phyloP scores from a whole-genome alignment of 2,888 invertebrate genomes.

The Polietes domitor region DNA sequence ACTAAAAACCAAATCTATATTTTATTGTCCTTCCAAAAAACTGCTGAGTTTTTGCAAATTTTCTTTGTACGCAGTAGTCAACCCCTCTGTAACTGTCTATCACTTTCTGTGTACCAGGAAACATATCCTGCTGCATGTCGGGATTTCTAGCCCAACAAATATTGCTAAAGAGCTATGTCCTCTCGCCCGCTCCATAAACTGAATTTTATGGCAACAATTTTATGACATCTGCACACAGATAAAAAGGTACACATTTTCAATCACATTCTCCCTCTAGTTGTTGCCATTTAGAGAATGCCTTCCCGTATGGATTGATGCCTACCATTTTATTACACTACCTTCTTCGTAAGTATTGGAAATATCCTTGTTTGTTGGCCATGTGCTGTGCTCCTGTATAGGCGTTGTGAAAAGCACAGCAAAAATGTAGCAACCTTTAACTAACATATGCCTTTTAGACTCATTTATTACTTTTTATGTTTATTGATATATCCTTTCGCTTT shows the following conservation, averaged over 20 bases:
- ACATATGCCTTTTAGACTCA: slow-evolving; percentile 32
- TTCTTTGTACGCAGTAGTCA: too few species aligned
- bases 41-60: background rate
- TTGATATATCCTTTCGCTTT: slow-evolving; percentile 54
- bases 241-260: slow-evolving; percentile 31
- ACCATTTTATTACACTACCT: slow-evolving; percentile 14
- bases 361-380: background rate
- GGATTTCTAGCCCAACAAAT: too few species aligned
- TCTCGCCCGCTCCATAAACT: too few species aligned
- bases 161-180: too few species aligned
- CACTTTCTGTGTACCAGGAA: too few species aligned
- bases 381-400: background rate
- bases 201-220: slow-evolving; percentile 1
- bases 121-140: too few species aligned
- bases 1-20: too few species aligned
- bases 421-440: slow-evolving; percentile 6
- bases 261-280: slow-evolving; percentile 5
- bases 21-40: background rate
- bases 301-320: background rate
- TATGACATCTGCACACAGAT: slow-evolving; percentile 26
- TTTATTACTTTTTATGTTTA: slow-evolving; percentile 60
- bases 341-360: background rate
- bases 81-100: too few species aligned
- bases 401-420: background rate
- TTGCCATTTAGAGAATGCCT: background rate